Conservation (phyloP, 2,888 invertebrate genomes). For the Hipparchia semele region DNA sequence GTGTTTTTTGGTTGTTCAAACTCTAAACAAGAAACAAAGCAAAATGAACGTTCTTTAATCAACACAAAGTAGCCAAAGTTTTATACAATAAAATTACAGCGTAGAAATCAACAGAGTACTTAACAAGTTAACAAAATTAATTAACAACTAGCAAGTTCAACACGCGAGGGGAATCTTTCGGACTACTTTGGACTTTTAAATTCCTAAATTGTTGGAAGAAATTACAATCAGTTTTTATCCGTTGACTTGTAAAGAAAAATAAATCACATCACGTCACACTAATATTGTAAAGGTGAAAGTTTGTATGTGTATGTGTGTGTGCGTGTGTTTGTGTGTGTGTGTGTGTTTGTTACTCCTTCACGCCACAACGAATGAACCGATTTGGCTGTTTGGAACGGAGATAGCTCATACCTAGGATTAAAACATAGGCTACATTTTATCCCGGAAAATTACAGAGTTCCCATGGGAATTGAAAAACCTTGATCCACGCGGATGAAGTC, state of each 20-base stretch:
- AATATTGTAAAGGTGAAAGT: too few relatives aligned
- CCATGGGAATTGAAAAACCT: too few relatives aligned
- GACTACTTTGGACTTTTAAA: slow-evolving; percentile 19
- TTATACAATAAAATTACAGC: slow-evolving; percentile 7
- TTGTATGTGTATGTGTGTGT: too few relatives aligned
- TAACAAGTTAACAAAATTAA: slow-evolving; percentile 23
- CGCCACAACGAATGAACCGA: too few relatives aligned
- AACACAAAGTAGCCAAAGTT: slow-evolving; percentile 4
- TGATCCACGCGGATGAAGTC: too few relatives aligned
- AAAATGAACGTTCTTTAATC: neutral
- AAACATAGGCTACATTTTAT: too few relatives aligned
- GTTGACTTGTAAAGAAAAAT: neutral
- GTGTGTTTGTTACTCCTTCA: too few relatives aligned
- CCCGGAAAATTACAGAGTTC: too few relatives aligned
- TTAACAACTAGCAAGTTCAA: slow-evolving; percentile 6
- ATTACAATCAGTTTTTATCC: neutral
- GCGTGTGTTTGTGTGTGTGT: too few relatives aligned
- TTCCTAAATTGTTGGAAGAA: neutral
- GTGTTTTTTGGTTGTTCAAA: too few relatives aligned
- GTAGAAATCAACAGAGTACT: slow-evolving; percentile 11
- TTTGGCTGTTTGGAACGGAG: too few relatives aligned
- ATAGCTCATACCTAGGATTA: too few relatives aligned
- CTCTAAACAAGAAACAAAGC: neutral
- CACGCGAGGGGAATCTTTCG: slow-evolving; percentile 18
- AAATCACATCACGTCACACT: neutral